Evolutionary conservation across 2,113 vertebrate genomes (phyloP).

Genomic region (Mus spicilegus): DNA sequence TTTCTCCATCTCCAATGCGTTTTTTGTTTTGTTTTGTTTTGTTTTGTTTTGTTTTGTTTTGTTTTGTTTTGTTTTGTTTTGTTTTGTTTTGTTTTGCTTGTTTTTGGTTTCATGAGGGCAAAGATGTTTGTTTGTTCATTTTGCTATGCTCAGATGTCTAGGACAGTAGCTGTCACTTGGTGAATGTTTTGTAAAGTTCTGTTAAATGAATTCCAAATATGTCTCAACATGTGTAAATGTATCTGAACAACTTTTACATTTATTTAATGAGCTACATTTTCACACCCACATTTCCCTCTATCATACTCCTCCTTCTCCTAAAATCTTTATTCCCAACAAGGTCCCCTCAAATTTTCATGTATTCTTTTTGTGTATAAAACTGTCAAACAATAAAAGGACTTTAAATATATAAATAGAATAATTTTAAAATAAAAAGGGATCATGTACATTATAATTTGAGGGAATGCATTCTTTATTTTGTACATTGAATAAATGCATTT

Average conservation of each 20-base stretch:
- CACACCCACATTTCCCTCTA: neutral
- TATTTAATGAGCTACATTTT: neutral
- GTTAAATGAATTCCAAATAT: neutral
- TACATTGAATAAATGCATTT: neutral
- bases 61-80: neutral
- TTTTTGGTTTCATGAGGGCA: neutral
- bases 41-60: neutral
- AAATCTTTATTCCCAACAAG: no score
- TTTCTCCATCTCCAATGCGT: neutral
- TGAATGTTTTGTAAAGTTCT: neutral
- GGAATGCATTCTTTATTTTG: neutral
- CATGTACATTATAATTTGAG: neutral
- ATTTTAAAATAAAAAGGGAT: neutral
- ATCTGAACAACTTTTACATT: neutral
- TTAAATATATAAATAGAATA: neutral
- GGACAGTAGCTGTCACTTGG: neutral
- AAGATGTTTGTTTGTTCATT: neutral
- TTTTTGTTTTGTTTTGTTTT: neutral
- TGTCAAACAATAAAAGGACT: neutral
- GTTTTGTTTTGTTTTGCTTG: neutral
- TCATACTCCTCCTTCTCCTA: neutral
- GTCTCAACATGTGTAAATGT: neutral
- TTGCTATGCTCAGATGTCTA: neutral
- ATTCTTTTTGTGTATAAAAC: neutral
- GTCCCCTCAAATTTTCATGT: neutral